Evolutionary conservation across 2,113 vertebrate species (phyloP), one percentile per base, ranked within the genome.

Genomic region (Odobenus rosmarus): DNA sequence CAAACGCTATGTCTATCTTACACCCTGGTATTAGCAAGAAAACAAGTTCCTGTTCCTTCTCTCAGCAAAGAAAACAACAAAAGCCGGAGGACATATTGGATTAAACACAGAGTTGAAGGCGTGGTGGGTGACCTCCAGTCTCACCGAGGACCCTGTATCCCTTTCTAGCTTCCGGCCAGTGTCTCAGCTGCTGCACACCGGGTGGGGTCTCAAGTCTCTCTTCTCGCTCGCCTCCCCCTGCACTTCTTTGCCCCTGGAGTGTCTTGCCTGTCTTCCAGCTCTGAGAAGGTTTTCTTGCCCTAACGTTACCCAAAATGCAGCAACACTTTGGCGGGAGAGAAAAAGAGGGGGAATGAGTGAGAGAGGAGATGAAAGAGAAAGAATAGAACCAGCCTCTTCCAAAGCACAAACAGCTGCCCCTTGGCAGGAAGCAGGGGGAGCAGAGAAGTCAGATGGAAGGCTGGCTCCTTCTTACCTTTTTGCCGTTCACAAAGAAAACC

Each of bases 401-500:
- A 59, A 23, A 39, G 33, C 18, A 71, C 31, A 31, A 28, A 39
- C 1, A 2, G 12, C 8, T 67, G 31, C 14, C 64, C 53, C 39
- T 15, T 1, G 46, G 46, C 7, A 11, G 61, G 7, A 39, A 39
- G 39, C 39, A 4, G 16, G 6, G 59, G 8, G 31, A 86, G 24
- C 77, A 86, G n/a, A 79, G 11, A 67, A 57, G 55, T 19, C 72
- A 55, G 64, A 39, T 16, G 91, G 87, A 93, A 95, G 53, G 28
- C 74, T 51, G 21, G 80, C 36, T 67, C 61, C 88, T 90, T 79
- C 98, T 98, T 99, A 99, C 99, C 99, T 99, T 99, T 98, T 98
- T 99, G 49, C 99, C 99, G 95, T 99, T 99, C 69, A 99, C 99
- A 98, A 99, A 99, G 99, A 99, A 99, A 98, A 99, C 90, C 74